Conservation (phyloP, 2,113 vertebrate genomes). For the Nycticebus coucang region DNA sequence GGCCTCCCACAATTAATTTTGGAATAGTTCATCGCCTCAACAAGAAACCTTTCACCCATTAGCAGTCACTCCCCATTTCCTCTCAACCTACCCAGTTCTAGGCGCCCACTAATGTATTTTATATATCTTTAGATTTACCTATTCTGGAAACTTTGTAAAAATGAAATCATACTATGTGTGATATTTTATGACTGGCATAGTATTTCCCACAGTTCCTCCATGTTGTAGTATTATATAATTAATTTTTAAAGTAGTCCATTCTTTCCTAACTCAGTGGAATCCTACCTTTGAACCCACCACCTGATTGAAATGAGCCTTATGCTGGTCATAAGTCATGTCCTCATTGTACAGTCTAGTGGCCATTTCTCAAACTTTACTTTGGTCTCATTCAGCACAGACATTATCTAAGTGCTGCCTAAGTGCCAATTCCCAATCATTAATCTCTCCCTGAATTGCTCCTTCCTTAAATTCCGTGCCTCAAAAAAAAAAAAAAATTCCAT, state of each 20-base stretch:
- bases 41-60: neutral
- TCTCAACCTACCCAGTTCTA: no score
- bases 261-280: neutral
- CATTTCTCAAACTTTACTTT: neutral
- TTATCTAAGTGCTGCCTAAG: neutral
- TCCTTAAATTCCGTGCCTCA: neutral
- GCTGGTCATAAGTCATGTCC: neutral
- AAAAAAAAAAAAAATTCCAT: no score
- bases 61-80: neutral
- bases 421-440: neutral
- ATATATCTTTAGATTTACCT: neutral
- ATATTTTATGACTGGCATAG: neutral
- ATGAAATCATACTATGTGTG: neutral
- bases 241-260: neutral
- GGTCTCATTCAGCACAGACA: neutral
- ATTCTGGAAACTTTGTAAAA: neutral
- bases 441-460: neutral
- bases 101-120: neutral
- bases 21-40: neutral
- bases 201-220: neutral
- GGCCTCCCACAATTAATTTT: neutral
- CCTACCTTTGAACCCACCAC: neutral
- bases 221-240: neutral
- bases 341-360: neutral
- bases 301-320: neutral